Conservation (phyloP, 2,797 vertebrate species). For the Melanotaenia pygmaea region DNA sequence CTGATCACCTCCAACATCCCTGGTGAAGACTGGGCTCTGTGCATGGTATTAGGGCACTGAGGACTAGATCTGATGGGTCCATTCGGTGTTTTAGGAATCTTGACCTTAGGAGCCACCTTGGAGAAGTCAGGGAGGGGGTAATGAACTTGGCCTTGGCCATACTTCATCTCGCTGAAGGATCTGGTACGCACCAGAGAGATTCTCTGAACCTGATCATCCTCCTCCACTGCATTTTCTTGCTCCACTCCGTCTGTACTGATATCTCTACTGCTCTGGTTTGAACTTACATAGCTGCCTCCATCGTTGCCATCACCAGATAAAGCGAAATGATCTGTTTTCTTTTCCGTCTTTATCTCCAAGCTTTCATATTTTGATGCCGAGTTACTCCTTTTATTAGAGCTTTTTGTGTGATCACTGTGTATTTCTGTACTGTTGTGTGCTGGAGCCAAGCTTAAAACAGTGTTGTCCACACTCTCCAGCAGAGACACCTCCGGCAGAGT, state of each 20-base stretch:
- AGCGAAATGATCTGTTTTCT: slow-evolving; percentile 4
- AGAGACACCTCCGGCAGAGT: slow-evolving; percentile 88
- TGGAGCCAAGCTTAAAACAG: slow-evolving; percentile 53
- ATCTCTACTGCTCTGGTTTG: slow-evolving; percentile 21
- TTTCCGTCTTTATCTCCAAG: slow-evolving; percentile 26
- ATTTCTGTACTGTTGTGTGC: slow-evolving; percentile 18
- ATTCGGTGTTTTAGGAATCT: slow-evolving; percentile 79
- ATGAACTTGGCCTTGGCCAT: slow-evolving; percentile 82
- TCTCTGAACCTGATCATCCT: slow-evolving; percentile 30
- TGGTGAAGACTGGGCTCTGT: slow-evolving; percentile 77
- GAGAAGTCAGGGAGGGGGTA: slow-evolving; percentile 83
- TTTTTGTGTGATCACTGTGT: slow-evolving; percentile 13
- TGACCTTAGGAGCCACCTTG: slow-evolving; percentile 81
- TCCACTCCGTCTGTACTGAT: slow-evolving; percentile 5
- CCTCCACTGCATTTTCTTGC: slow-evolving; percentile 7
- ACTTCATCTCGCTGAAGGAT: slow-evolving; percentile 79
- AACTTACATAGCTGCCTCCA: slow-evolving; percentile 18
- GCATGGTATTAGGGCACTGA: slow-evolving; percentile 49
- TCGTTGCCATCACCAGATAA: slow-evolving; percentile 29
- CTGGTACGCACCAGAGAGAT: slow-evolving; percentile 63
- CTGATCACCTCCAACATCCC: slow-evolving; percentile 76
- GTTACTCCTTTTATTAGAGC: slow-evolving; percentile 10
- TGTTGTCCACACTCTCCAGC: slow-evolving; percentile 83
- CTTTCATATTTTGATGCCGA: slow-evolving; percentile 15
- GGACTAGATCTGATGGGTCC: slow-evolving; percentile 51